These are phyloP conservation scores for Acromyrmex echinatior DNA, from an alignment of 1,140 invertebrate species.

Conservation along the genomic window DNA sequence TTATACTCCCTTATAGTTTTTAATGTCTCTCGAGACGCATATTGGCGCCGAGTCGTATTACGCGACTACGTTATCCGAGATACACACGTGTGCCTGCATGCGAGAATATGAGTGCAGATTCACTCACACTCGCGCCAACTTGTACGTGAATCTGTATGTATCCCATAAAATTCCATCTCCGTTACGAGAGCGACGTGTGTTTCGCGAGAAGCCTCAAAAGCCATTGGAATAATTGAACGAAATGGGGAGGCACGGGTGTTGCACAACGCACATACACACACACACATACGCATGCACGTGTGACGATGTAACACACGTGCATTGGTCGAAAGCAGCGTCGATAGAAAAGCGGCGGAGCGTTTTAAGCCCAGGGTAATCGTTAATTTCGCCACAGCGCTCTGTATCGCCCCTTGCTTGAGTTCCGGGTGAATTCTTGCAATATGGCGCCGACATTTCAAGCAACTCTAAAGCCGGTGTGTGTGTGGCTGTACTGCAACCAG, in stretches of 20 bases:
- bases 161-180: slow-evolving; percentile 64
- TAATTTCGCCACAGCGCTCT: slow-evolving; percentile 47
- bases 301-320: slow-evolving; percentile 6
- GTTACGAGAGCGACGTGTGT: slow-evolving; percentile 55
- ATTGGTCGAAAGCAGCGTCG: slow-evolving; percentile 36
- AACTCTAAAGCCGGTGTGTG: slow-evolving; percentile 31
- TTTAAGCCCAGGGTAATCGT: slow-evolving; percentile 56
- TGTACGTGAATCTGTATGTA: slow-evolving; percentile 12
- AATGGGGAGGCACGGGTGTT: slow-evolving; percentile 22
- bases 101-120: not conserved
- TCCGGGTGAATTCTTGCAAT: slow-evolving; percentile 51
- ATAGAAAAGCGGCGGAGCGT: slow-evolving; percentile 56
- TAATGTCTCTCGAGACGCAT: slow-evolving; percentile 48
- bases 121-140: not conserved
- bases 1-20: slow-evolving; percentile 52
- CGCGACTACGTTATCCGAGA: slow-evolving; percentile 25
- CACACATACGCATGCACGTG: not conserved
- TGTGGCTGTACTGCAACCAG: not conserved
- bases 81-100: not conserved
- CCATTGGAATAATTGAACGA: slow-evolving; percentile 64
- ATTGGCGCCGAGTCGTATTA: slow-evolving; percentile 41
- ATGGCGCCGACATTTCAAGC: slow-evolving; percentile 40
- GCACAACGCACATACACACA: too few relatives aligned
- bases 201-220: slow-evolving; percentile 60
- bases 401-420: slow-evolving; percentile 40